Percentiles rank a stretch among this genome's conserved stretches.
phyloP scores from a whole-genome alignment of 1,140 invertebrate species.

The Apolygus lucorum region DNA sequence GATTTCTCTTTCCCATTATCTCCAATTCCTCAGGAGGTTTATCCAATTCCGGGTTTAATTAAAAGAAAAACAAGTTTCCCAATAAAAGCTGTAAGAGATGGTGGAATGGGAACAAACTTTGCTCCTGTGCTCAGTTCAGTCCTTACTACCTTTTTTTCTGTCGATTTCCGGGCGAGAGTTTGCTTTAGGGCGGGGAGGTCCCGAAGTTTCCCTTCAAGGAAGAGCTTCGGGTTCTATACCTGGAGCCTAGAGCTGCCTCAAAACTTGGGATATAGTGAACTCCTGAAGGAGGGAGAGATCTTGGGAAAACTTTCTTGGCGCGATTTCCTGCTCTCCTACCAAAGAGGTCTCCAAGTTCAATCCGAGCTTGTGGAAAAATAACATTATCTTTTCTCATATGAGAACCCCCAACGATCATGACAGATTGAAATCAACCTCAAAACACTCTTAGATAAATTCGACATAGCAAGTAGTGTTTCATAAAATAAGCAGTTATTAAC shows the following conservation, averaged over 20 bases:
- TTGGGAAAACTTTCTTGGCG: neutral
- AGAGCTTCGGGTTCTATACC: neutral
- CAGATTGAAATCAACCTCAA: no score
- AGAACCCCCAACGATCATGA: no score
- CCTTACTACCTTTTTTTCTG: neutral
- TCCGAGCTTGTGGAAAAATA: no score
- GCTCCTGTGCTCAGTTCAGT: neutral
- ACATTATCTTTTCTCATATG: no score
- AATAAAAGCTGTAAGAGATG: slow-evolving; percentile 2
- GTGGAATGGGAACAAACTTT: neutral
- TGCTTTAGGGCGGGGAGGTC: neutral
- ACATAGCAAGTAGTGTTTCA: no score
- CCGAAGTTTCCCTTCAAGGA: slow-evolving; percentile 3
- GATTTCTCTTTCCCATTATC: slow-evolving; percentile 6
- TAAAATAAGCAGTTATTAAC: no score
- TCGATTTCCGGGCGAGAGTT: neutral
- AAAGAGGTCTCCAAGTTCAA: no score
- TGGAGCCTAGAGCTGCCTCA: no score
- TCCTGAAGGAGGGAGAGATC: neutral
- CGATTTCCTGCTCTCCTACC: no score
- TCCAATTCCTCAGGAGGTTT: slow-evolving; percentile 6
- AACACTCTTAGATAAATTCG: no score
- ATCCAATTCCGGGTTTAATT: slow-evolving; percentile 13
- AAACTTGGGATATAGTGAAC: neutral
- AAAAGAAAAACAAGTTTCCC: slow-evolving; percentile 15